phyloP scores from a whole-genome alignment of 2,113 vertebrate species.

The Colinus virginianus region DNA sequence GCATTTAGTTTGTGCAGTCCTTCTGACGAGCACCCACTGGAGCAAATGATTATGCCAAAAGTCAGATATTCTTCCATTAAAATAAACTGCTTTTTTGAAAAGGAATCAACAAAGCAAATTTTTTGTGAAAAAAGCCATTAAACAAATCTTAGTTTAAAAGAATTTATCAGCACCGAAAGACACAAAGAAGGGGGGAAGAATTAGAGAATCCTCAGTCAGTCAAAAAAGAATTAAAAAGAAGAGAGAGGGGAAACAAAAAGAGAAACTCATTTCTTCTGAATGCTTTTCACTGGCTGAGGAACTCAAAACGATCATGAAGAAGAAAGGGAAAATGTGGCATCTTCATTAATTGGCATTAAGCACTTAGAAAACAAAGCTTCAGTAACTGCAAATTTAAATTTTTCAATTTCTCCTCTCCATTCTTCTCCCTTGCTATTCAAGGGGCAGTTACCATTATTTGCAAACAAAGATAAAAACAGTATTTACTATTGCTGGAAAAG shows the following conservation, averaged over 20 bases:
- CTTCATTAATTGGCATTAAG: conserved; percentile 38
- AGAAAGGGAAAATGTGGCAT: conserved; percentile 39
- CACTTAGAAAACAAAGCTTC: conserved; percentile 34
- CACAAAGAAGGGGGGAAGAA: conserved; percentile 38
- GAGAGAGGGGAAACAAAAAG: background rate
- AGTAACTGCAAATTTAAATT: conserved; percentile 35
- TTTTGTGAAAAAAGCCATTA: conserved; percentile 20
- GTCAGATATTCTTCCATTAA: conserved; percentile 23
- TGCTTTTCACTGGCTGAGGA: conserved; percentile 28
- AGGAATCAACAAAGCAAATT: conserved; percentile 35
- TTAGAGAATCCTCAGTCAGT: background rate
- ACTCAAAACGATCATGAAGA: background rate
- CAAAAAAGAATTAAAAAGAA: background rate
- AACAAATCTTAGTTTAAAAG: conserved; percentile 52
- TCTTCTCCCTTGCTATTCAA: conserved; percentile 1
- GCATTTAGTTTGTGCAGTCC: background rate
- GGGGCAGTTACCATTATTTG: background rate
- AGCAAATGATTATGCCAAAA: background rate
- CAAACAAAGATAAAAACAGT: background rate
- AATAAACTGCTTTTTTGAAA: conserved; percentile 17
- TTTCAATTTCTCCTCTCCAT: background rate
- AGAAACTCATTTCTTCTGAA: conserved; percentile 21
- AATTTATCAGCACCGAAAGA: conserved; percentile 44
- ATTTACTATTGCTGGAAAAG: conserved; percentile 42
- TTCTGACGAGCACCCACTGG: background rate